These are phyloP conservation scores for Acleris laterana DNA, from an alignment of 2,888 invertebrate genomes.

Conservation along the genomic window DNA sequence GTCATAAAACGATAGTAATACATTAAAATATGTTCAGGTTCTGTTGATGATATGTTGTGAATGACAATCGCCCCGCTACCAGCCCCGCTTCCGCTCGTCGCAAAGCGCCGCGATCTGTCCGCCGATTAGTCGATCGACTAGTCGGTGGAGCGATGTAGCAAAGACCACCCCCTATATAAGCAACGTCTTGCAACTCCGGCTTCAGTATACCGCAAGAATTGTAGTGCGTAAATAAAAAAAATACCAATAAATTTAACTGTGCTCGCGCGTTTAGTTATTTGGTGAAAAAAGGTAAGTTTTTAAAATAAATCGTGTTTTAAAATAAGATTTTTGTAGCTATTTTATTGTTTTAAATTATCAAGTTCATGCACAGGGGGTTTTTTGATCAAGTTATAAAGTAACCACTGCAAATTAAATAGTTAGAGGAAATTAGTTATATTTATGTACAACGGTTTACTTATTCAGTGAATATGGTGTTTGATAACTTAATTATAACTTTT, in stretches of 20 bases:
- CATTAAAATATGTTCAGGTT: neutral
- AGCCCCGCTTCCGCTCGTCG: conserved; percentile 22
- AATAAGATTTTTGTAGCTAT: too few relatives aligned
- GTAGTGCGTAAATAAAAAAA: conserved; percentile 47
- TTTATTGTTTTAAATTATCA: too few relatives aligned
- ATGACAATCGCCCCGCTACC: conserved; percentile 3
- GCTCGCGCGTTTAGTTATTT: conserved; percentile 12
- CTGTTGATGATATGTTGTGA: neutral
- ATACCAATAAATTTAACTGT: conserved; percentile 2
- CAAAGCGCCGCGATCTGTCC: conserved; percentile 35
- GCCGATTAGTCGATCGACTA: conserved; percentile 47
- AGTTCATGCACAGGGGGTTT: too few relatives aligned
- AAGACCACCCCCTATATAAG: conserved; percentile 67
- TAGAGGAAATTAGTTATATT: too few relatives aligned
- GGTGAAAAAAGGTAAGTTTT: conserved; percentile 10
- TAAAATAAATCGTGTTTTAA: neutral
- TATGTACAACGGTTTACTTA: too few relatives aligned
- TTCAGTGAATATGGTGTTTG: too few relatives aligned
- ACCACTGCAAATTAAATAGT: too few relatives aligned
- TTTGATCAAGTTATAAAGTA: too few relatives aligned
- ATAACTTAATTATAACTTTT: too few relatives aligned
- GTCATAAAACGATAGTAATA: too few relatives aligned
- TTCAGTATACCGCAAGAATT: conserved; percentile 56
- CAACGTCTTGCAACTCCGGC: conserved; percentile 48
- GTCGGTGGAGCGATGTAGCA: conserved; percentile 39